Base-by-base conservation (phyloP, 2,113 vertebrate species). In the Prolemur simus region DNA sequence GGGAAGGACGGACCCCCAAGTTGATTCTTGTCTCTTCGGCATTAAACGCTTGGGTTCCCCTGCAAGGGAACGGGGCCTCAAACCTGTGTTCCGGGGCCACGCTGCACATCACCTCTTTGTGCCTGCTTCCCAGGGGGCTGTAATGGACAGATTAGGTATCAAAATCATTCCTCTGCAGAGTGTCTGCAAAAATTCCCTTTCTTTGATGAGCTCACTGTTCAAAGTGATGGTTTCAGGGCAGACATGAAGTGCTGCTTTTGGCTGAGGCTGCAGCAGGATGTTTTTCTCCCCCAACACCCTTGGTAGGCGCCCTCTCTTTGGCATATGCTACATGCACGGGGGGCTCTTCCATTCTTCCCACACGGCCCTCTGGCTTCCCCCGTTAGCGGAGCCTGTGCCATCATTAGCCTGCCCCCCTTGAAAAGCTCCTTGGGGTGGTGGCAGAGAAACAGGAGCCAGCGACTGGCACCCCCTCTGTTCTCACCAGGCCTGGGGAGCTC, bases 201-300 rank as follows among this genome's bases (percentile, higher is more conserved):
- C 85, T 91, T 87, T 81, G 95, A 94, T 52, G 93, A 84, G 37
- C 34, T 39, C n/a, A 0, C 18, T 29, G 56, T 78, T 96, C 64
- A 66, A 83, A 95, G 49, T 8, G 0, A 60, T 77, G 83, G 91
- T 96, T 88, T 84, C 6, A 1, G 82, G 91, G 83, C 63, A 95
- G 56, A 66, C 29, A 9, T 1, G 23, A 66, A 71, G 42, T 8
- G 42, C 85, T 77, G 49, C 77, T 92, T 58, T 13, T 0, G 0
- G 64, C 13, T 6, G 42, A 49, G 60, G 17, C 54, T 34, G 8
- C 0, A 4, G 49, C 12, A 34, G 68, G 5, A 29, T 34, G 4
- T 85, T 39, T 27, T 76, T 63, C 81, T 52, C 77, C 63, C 6
- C 87, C 58, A 25, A 29, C 42, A 45, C 14, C 0, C 0, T 20